Base-by-base conservation (phyloP, 2,888 invertebrate genomes). In the Cephalotes varians region DNA sequence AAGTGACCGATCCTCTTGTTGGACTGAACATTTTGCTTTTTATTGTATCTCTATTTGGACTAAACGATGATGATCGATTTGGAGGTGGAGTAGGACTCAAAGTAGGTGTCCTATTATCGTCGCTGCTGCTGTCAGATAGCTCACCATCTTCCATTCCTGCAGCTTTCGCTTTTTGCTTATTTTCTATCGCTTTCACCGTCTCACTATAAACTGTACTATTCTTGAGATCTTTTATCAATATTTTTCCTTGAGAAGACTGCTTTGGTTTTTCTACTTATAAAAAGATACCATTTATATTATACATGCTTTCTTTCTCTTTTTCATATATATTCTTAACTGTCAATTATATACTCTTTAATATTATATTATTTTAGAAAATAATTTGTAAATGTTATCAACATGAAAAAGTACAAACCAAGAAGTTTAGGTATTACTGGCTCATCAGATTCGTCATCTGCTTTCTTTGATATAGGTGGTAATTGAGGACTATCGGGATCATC, bases 141-240 rank as follows among this genome's bases (percentile, higher is more conserved):
- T 96, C 96, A 0, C 96, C 96, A 87, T 96, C 96, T 94, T 96
- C 96, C 94, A 95, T 95, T 86, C 95, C 95, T 72, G 96, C 96
- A 21, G 96, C 96, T 91, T 95, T 96, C 82, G 95, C 95, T 81
- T 96, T 95, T 28, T 96, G 96, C 90, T 96, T 96, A 87, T 96
- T 96, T 91, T 97, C 96, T 56, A 96, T 96, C 92, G 96, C 95
- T 90, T 96, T 96, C 0, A 96, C 96, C 9, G 96, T 96, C 86
- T 96, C 96, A 90, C 96, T 96, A 94, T 96, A 97, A 28, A 97
- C 96, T 28, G 96, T 94, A 92, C 96, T 97, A 84, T 96, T 96
- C 91, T 97, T 97, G 18, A 97, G 94, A 93, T 96, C 96, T 92
- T 97, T 97, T 85, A 97, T 97, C 90, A 96, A 95, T 89, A 97